Evolutionary conservation across 2,888 invertebrate genomes (phyloP), one percentile per base, ranked within the genome.

Genomic region (Nudaria mundana): DNA sequence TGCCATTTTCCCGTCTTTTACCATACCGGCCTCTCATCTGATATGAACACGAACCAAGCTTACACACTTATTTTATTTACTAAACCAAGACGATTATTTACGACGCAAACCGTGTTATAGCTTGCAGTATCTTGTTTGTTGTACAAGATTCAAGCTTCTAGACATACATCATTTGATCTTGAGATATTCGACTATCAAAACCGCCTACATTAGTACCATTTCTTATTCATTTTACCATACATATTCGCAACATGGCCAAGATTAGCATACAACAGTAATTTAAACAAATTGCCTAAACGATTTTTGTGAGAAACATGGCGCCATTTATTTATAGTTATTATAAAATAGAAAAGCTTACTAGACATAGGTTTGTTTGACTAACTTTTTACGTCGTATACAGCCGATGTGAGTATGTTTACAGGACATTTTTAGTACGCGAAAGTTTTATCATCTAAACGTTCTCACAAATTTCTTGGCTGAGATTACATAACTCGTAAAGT

Each of bases 191-290:
- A 67, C 66, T 69, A 74, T 72, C 70, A 62, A 56, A 54, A 68
- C 66, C 53, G 70, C 65, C 63, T 67, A 68, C 63, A 64, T 48
- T 56, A 54, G 68, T 63, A 65, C 68, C 8, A 18, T 18, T 69
- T 69, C 71, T 71, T n/a, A n/a, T 71, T 66, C 62, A 63, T 56
- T 57, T 63, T 59, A 67, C 74, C 15, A 33, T 33, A 78, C 74
- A 69, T 75, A 81, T 83, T 82, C 77, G 77, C 76, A 71, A 78
- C 75, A 74, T 76, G 75, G 69, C 61, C 63, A 61, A 66, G 67
- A 81, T 84, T 84, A 81, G 76, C 84, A 85, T 84, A 82, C 72
- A 66, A 82, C 82, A 82, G 84, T 82, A 78, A 85, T 84, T 84
- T 81, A 75, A 78, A 80, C 74, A 82, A 83, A 85, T 84, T 81